Evolutionary conservation across 2,888 invertebrate genomes (phyloP), one percentile per base, ranked within the genome.

Genomic region (Diachrysia chrysitis): DNA sequence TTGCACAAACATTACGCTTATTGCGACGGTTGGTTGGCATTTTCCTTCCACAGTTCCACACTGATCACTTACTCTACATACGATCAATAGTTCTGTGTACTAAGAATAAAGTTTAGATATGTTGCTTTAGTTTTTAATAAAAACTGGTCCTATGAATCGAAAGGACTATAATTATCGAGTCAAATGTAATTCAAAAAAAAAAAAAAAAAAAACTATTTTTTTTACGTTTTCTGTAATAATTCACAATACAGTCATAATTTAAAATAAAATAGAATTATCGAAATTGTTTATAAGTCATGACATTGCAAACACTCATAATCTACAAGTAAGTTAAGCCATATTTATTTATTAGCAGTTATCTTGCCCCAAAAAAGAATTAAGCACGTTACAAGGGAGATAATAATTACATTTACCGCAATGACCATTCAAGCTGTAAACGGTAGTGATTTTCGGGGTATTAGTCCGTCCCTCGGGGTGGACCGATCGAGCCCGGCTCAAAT

Each of bases 1-100:
- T 81, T 79, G 71, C 73, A 83, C 70, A 70, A 76, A 71, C 66
- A 81, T 72, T 72, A 67, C 59, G 69, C 69, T 75, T 70, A 75
- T 72, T 71, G 69, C 70, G 12, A 61, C 58, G 61, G 54, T 51
- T 76, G 69, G 60, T 55, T 69, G 51, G 48, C 37, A 63, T 46
- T 58, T 54, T 37, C 29, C 54, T 60, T 48, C 23, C 51, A 10
- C 42, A 46, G 46, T 60, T 48, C 23, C 51, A 10, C 42, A 42
- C 37, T 66, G 66, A 69, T 68, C 57, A 60, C 58, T 62, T 63
- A 59, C 65, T 35, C 55, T 14, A 66, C n/a, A n/a, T n/a, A n/a
- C 58, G 61, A 64, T 72, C 63, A 71, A 58, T 17, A 10, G 46
- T 66, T 76, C 55, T 63, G 54, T 61, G 19, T 55, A 51, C 60